Evolutionary conservation across 1,140 invertebrate genomes (phyloP).

Genomic region (Musca vetustissima): DNA sequence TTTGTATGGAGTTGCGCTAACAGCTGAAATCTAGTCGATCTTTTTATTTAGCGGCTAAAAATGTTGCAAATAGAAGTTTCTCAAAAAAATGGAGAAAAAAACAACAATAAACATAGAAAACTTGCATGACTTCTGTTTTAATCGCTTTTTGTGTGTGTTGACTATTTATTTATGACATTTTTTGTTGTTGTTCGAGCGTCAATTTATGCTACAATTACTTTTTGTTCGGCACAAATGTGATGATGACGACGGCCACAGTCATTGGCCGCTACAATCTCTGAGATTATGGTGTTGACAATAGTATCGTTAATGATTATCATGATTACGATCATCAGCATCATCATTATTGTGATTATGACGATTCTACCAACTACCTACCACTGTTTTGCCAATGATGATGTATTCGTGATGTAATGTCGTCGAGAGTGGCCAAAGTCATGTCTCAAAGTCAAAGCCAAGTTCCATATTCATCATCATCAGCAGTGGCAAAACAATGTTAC

Average conservation of each 20-base stretch:
- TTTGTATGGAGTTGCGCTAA: slow-evolving; percentile 6
- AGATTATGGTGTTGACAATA: background rate
- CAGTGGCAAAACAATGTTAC: slow-evolving; percentile 20
- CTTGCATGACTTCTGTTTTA: background rate
- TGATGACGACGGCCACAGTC: too few species aligned
- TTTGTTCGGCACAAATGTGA: background rate
- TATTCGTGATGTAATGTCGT: slow-evolving; percentile 29
- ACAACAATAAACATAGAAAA: too few species aligned
- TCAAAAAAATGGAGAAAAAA: background rate
- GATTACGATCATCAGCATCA: background rate
- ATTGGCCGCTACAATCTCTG: too few species aligned
- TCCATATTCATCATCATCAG: slow-evolving; percentile 34
- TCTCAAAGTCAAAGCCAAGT: slow-evolving; percentile 33
- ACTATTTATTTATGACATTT: slow-evolving; percentile 56
- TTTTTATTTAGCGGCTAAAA: slow-evolving; percentile 56
- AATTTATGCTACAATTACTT: slow-evolving; percentile 20
- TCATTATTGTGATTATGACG: too few species aligned
- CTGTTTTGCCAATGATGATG: slow-evolving; percentile 1
- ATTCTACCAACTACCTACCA: too few species aligned
- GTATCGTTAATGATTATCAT: background rate
- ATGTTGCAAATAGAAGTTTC: slow-evolving; percentile 37
- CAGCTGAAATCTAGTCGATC: slow-evolving; percentile 48
- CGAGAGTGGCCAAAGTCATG: slow-evolving; percentile 29
- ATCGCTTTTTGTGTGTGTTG: slow-evolving; percentile 27
- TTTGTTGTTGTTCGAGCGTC: slow-evolving; percentile 34